Percentiles rank a stretch among this genome's conserved stretches.
Conservation (phyloP, 2,888 invertebrate species). For the Caenorhabditis panamensis region DNA sequence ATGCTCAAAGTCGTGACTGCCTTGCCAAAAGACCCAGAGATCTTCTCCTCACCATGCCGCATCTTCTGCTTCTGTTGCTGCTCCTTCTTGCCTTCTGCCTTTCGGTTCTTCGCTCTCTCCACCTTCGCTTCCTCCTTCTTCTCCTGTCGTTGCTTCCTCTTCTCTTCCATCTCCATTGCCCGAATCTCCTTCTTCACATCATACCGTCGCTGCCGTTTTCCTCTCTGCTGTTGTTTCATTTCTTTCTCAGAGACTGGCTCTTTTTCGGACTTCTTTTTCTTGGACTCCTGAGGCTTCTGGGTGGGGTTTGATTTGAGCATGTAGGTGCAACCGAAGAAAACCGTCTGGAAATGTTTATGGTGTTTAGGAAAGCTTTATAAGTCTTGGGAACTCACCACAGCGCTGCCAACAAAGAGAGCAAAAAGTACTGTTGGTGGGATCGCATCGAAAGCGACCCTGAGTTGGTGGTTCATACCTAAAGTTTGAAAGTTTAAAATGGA, state of each 20-base stretch:
- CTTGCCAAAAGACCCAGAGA: background rate
- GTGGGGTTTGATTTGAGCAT: background rate
- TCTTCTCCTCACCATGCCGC: too few species aligned
- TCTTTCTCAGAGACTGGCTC: too few species aligned
- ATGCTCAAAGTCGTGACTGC: background rate
- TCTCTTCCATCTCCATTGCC: slow-evolving; percentile 40
- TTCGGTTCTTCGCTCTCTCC: slow-evolving; percentile 16
- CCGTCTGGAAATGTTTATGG: background rate
- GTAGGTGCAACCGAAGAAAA: background rate
- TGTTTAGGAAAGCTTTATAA: background rate
- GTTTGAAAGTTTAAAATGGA: background rate
- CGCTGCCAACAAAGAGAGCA: background rate
- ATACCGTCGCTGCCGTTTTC: slow-evolving; percentile 31
- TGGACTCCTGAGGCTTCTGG: too few species aligned
- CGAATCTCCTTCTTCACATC: slow-evolving; percentile 31
- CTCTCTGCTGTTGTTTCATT: too few species aligned
- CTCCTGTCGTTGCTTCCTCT: slow-evolving; percentile 16
- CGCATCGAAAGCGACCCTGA: background rate
- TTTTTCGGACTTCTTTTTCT: slow-evolving; percentile 14
- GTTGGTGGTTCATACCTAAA: background rate
- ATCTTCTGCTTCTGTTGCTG: slow-evolving; percentile 27
- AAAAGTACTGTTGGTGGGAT: background rate
- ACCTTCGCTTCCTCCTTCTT: slow-evolving; percentile 38
- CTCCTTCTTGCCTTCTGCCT: slow-evolving; percentile 8
- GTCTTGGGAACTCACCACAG: background rate